phyloP scores from a whole-genome alignment of 2,888 invertebrate species.

The Alentia gelatinosa region DNA sequence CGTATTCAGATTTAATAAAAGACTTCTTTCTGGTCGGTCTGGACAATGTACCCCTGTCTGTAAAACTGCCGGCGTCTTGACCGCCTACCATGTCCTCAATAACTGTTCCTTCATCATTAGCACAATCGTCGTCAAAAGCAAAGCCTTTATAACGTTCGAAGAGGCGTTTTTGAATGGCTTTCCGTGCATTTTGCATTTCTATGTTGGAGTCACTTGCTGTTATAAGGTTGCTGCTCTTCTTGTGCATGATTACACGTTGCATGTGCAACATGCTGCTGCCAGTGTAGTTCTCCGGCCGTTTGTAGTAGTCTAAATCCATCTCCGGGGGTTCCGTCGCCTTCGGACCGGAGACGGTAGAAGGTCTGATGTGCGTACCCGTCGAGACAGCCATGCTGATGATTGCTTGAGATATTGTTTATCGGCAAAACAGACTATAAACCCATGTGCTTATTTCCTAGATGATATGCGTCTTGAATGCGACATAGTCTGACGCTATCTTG shows the following conservation, averaged over 20 bases:
- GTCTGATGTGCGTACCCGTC: not conserved
- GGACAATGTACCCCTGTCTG: no score
- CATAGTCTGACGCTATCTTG: not conserved
- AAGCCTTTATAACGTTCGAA: not conserved
- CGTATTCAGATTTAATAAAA: no score
- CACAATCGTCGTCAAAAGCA: not conserved
- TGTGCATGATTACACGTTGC: not conserved
- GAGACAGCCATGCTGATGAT: not conserved
- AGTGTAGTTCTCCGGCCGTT: conserved; percentile 76
- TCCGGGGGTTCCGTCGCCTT: conserved; percentile 62
- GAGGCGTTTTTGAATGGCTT: not conserved
- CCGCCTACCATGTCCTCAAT: not conserved
- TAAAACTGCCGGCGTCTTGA: no score
- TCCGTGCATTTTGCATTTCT: not conserved
- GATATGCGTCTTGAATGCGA: not conserved
- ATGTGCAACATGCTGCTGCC: conserved; percentile 63
- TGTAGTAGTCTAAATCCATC: conserved; percentile 74
- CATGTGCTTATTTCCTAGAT: not conserved
- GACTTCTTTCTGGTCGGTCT: not conserved
- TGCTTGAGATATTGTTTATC: no score
- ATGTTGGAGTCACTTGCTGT: conserved; percentile 1
- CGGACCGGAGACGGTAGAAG: not conserved
- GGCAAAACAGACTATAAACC: not conserved
- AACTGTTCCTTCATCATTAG: not conserved
- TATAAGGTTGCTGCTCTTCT: not conserved